These are phyloP conservation scores for Enchytraeus crypticus DNA, from an alignment of 2,888 invertebrate genomes.

Conservation along the genomic window DNA sequence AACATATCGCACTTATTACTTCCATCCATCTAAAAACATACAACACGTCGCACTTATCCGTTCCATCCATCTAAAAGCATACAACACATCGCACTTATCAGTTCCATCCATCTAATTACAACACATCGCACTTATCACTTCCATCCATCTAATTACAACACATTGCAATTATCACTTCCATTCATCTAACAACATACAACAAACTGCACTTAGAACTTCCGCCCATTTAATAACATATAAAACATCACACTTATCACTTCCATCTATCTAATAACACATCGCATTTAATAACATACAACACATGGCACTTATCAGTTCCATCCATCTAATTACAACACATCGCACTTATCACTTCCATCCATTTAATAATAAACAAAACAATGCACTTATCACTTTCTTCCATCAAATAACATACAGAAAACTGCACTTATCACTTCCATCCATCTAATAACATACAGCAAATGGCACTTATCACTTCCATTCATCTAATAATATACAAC, in stretches of 20 bases:
- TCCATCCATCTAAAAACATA: constrained; percentile 25
- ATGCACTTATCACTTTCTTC: constrained; percentile 55
- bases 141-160: too few species aligned
- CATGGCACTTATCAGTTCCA: constrained; percentile 55
- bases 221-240: too few species aligned
- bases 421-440: constrained; percentile 55
- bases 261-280: constrained; percentile 24
- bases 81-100: too few species aligned
- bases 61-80: constrained; percentile 26
- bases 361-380: constrained; percentile 14
- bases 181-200: too few species aligned
- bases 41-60: constrained; percentile 55
- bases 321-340: constrained; percentile 22
- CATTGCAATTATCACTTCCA: too few species aligned
- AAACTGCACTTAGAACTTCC: too few species aligned
- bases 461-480: constrained; percentile 55
- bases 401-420: constrained; percentile 17
- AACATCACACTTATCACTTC: constrained; percentile 58
- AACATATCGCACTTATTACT: constrained; percentile 55
- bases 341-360: constrained; percentile 54
- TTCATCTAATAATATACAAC: constrained; percentile 21
- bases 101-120: too few species aligned
- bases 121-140: too few species aligned
- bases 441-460: constrained; percentile 20
- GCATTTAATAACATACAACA: constrained; percentile 19